A percentile compares a stretch with the other conserved stretches of the same genome.
phyloP scores from a whole-genome alignment of 2,888 invertebrate genomes.

The Molorchus minor region DNA sequence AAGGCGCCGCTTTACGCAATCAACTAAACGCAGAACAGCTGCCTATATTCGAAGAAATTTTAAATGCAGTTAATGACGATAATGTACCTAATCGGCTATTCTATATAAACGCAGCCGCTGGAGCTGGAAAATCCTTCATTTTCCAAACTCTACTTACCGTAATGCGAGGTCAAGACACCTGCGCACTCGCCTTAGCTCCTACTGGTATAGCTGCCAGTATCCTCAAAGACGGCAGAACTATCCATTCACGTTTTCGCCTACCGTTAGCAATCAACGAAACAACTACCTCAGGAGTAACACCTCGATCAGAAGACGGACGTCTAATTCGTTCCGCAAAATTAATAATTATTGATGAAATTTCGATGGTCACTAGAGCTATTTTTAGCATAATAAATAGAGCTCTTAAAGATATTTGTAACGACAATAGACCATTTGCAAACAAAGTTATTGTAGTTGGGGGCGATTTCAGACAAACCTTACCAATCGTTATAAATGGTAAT shows the following conservation, averaged over 20 bases:
- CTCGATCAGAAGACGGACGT: not conserved
- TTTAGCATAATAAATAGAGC: slow-evolving; percentile 4
- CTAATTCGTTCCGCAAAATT: not conserved
- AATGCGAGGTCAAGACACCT: not conserved
- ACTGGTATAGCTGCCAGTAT: not conserved
- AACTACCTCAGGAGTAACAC: not conserved
- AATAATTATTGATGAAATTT: slow-evolving; percentile 5
- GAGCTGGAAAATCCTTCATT: not conserved
- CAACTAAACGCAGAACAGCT: not conserved
- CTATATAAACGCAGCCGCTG: not conserved
- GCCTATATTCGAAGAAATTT: not conserved
- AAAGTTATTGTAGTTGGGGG: slow-evolving; percentile 22
- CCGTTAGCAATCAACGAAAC: not conserved
- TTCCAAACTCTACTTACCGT: not conserved
- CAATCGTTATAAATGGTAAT: slow-evolving; percentile 26
- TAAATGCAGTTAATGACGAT: not conserved
- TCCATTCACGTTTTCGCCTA: slow-evolving; percentile 1
- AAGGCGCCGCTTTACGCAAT: not conserved
- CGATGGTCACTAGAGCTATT: not conserved
- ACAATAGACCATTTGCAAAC: slow-evolving; percentile 21
- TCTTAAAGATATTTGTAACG: not conserved
- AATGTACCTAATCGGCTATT: not conserved
- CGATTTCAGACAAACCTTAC: slow-evolving; percentile 31
- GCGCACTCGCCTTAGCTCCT: not conserved
- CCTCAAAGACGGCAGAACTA: slow-evolving; percentile 5